phyloP scores from a whole-genome alignment of 2,113 vertebrate genomes.

The Raja brachyura region DNA sequence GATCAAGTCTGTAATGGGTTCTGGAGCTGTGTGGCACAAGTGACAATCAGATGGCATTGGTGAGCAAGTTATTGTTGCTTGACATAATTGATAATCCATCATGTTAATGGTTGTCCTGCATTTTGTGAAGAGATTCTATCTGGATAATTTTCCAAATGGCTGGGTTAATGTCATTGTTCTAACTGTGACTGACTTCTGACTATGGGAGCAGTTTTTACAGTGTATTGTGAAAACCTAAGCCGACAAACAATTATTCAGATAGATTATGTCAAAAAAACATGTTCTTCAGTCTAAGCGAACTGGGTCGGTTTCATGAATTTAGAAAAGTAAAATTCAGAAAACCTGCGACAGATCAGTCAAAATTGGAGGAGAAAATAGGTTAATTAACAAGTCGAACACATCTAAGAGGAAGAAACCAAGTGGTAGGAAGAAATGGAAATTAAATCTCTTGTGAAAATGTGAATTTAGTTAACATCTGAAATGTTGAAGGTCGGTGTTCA shows the following conservation, averaged over 20 bases:
- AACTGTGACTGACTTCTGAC: neutral
- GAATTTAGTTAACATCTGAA: neutral
- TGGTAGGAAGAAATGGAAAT: neutral
- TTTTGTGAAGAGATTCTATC: no score
- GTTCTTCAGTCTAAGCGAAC: neutral
- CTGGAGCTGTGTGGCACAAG: no score
- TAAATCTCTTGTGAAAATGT: neutral
- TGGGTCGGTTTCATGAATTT: neutral
- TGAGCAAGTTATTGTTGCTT: no score
- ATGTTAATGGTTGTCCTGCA: no score
- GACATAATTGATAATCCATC: no score
- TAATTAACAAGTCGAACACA: neutral
- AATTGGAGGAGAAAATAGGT: neutral
- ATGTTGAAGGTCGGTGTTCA: neutral
- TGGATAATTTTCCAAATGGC: no score
- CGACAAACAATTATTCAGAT: neutral
- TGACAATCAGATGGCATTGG: no score
- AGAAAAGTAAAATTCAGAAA: neutral
- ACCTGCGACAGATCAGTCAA: neutral
- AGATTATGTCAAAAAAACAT: neutral
- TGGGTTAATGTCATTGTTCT: no score
- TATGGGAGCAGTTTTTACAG: neutral
- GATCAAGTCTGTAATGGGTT: no score
- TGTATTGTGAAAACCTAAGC: neutral
- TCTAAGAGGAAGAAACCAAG: neutral